These are phyloP conservation scores for Melangyna quadrimaculata DNA, from an alignment of 2,888 invertebrate genomes.

Conservation along the genomic window DNA sequence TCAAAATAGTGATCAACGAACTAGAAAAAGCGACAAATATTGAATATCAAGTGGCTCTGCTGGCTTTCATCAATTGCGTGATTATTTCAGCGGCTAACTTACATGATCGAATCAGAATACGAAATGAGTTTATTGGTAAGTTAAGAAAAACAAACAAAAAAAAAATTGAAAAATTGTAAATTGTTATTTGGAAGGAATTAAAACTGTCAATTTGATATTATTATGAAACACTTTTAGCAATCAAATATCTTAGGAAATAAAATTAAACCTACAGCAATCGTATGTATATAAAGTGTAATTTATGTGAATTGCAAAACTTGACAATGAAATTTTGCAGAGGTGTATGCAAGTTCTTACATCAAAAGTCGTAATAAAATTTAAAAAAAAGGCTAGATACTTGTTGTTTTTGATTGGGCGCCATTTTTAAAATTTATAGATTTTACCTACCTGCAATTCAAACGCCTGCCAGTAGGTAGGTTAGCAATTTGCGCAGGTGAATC, in stretches of 20 bases:
- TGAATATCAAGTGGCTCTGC: slow-evolving; percentile 94
- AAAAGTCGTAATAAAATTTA: not conserved
- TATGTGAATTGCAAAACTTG: slow-evolving; percentile 71
- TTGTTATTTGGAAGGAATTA: slow-evolving; percentile 40
- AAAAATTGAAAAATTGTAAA: not conserved
- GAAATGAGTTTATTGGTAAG: slow-evolving; percentile 97
- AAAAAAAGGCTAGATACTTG: not conserved
- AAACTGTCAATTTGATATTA: slow-evolving; percentile 33
- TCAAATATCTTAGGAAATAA: not conserved
- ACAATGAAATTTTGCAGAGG: slow-evolving; percentile 73
- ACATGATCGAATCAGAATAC: slow-evolving; percentile 91
- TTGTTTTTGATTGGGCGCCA: slow-evolving; percentile 46
- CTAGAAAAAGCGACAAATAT: slow-evolving; percentile 88
- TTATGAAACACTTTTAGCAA: slow-evolving; percentile 7
- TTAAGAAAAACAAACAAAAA: slow-evolving; percentile 38
- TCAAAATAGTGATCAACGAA: slow-evolving; percentile 93
- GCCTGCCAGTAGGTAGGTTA: not conserved
- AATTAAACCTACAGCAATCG: slow-evolving; percentile 6
- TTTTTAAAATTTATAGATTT: slow-evolving; percentile 36
- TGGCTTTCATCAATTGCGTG: slow-evolving; percentile 97
- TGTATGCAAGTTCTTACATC: slow-evolving; percentile 73
- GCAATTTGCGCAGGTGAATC: slow-evolving; percentile 47
- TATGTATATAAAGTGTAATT: slow-evolving; percentile 8
- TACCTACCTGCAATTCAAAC: slow-evolving; percentile 18
- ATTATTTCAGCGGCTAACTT: slow-evolving; percentile 94